phyloP scores from a whole-genome alignment of 2,113 vertebrate species.

The Lethenteron camtschaticum region DNA sequence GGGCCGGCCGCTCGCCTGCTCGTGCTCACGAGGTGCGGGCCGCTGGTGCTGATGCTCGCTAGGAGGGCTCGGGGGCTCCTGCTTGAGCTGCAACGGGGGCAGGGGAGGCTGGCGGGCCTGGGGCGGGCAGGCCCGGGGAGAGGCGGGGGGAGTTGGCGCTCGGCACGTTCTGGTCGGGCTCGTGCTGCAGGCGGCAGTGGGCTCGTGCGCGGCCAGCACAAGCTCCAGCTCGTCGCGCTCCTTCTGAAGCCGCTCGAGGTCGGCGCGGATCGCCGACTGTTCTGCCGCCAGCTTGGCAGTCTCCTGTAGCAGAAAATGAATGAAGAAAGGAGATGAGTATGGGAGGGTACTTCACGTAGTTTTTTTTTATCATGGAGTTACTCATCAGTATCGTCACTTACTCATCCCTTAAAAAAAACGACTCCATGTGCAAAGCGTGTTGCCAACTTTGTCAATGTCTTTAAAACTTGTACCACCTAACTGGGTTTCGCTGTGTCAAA shows the following conservation, averaged over 20 bases:
- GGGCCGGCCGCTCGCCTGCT: neutral
- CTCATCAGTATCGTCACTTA: no score
- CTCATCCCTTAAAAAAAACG: no score
- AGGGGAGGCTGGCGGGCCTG: neutral
- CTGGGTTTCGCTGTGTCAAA: no score
- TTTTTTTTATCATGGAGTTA: no score
- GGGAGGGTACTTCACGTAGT: no score
- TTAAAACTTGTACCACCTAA: no score
- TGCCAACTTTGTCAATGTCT: no score
- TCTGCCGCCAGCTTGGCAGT: neutral
- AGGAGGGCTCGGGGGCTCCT: neutral
- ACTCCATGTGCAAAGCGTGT: no score
- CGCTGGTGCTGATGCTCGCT: neutral
- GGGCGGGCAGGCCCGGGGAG: neutral
- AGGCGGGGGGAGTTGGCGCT: neutral
- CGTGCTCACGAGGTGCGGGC: neutral
- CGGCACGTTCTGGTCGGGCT: constrained; percentile 4
- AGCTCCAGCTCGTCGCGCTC: constrained; percentile 1
- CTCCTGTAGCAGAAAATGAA: neutral
- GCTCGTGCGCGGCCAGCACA: constrained; percentile 1
- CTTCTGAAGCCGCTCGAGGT: constrained; percentile 1
- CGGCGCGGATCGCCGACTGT: neutral
- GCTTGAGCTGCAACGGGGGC: constrained; percentile 2
- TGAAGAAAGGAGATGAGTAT: no score
- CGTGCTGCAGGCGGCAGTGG: neutral